Base-by-base conservation (phyloP, 1,140 invertebrate genomes). In the Drosophila saltans region DNA sequence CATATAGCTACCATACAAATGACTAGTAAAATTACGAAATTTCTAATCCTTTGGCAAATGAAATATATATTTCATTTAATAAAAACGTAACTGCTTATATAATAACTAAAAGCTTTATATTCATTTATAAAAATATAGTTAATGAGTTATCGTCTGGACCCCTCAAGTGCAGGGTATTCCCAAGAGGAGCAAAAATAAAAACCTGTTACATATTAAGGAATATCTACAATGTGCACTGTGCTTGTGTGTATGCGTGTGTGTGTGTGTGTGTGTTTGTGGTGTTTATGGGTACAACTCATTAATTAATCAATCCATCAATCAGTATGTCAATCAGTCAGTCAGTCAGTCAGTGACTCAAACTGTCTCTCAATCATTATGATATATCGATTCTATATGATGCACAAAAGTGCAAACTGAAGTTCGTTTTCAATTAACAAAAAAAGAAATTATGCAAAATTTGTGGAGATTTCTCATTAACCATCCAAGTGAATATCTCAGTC, bases 261-360 rank as follows among this genome's bases (percentile, higher is more conserved):
- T 26, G 45, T 52, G 1, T 48, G 39, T 40, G 45, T 26, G 45
- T 52, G n/a, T 52, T 0, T 48, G 39, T 40, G 45, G 45, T 7
- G 6, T 36, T 5, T 6, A 48, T 9, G 16, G 21, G 45, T n/a
- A 24, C 21, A 26, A 24, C 21, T 26, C 33, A 11, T 26, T 48
- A 67, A 26, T 66, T 41, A 39, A 10, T 16, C 52, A 56, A n/a
- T 69, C 63, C 10, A 26, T 65, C 8, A 9, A n/a, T 56, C 3
- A 5, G 43, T 16, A 1, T 11, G 24, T 52, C 40, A 70, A 11
- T 58, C 57, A 55, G 24, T 67, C 57, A 74, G 66, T 58, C n/a
- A 56, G 52, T 70, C 74, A 58, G 70, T 36, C 33, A 30, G 70
- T 36, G 3, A 30, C 0, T 77, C 74, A 71, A 41, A 61, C 40